phyloP scores from a whole-genome alignment of 2,888 invertebrate genomes.

The Anthophora plumipes region DNA sequence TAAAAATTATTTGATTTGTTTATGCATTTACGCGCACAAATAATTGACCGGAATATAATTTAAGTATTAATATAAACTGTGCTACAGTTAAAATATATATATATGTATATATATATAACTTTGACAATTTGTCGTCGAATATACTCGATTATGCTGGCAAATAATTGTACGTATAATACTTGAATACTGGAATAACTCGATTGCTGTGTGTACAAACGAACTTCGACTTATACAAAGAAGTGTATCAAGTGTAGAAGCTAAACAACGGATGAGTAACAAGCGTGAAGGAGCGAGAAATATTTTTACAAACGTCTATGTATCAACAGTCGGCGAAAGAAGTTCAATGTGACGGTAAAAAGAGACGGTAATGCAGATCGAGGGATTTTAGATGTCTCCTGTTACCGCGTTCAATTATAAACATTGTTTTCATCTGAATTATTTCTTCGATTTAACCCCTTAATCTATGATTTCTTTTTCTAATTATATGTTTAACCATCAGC shows the following conservation, averaged over 20 bases:
- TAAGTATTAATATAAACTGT: background rate
- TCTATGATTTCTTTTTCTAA: too few relatives aligned
- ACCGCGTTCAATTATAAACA: conserved; percentile 60
- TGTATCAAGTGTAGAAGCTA: background rate
- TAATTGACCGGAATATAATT: background rate
- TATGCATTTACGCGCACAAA: background rate
- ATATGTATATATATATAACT: too few relatives aligned
- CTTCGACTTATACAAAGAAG: conserved; percentile 4
- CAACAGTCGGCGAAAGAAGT: conserved; percentile 73
- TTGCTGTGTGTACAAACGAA: background rate
- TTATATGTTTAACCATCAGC: too few relatives aligned
- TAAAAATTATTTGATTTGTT: background rate
- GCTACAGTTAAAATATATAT: background rate
- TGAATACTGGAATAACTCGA: background rate
- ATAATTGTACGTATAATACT: background rate
- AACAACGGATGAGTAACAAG: background rate
- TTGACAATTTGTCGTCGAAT: too few relatives aligned
- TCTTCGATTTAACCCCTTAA: too few relatives aligned
- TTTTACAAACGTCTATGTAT: conserved; percentile 65
- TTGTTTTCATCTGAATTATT: conserved; percentile 31
- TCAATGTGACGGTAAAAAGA: conserved; percentile 67
- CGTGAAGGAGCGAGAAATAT: conserved; percentile 33
- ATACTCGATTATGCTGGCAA: background rate
- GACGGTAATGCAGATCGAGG: conserved; percentile 77
- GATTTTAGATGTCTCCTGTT: conserved; percentile 65